Percentiles rank a stretch among this genome's conserved stretches.
Conservation (phyloP, 2,113 vertebrate species). For the Tympanuchus pallidicinctus region DNA sequence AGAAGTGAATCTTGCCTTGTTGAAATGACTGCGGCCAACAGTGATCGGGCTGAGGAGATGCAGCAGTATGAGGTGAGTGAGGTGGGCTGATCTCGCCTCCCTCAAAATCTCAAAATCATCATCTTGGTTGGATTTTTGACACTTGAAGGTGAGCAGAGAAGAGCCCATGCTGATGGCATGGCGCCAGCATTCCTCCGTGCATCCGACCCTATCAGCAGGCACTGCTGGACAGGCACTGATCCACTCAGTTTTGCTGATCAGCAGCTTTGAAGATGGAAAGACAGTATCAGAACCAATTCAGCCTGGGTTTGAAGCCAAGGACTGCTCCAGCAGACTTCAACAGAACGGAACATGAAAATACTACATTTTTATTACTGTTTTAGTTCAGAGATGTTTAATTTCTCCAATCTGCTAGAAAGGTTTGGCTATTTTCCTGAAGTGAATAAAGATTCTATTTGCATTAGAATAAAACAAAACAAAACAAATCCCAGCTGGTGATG, state of each 20-base stretch:
- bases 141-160: rapidly evolving
- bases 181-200: background rate
- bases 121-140: background rate
- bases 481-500: background rate
- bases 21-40: background rate
- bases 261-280: slow-evolving; percentile 10
- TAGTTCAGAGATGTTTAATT: background rate
- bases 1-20: rapidly evolving
- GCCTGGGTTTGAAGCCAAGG: background rate
- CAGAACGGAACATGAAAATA: background rate
- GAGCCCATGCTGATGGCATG: rapidly evolving
- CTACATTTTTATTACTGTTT: background rate
- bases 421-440: background rate
- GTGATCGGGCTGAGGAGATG: rapidly evolving
- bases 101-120: background rate
- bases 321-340: background rate
- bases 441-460: background rate
- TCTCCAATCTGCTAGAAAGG: background rate
- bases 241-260: background rate
- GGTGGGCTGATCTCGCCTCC: background rate
- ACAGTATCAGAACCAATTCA: background rate
- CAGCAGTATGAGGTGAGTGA: rapidly evolving
- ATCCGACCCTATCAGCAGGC: background rate
- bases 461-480: background rate
- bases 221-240: background rate